Percentiles rank a stretch among this genome's conserved stretches.
phyloP scores from a whole-genome alignment of 2,888 invertebrate genomes.

The Microctonus hyperodae region DNA sequence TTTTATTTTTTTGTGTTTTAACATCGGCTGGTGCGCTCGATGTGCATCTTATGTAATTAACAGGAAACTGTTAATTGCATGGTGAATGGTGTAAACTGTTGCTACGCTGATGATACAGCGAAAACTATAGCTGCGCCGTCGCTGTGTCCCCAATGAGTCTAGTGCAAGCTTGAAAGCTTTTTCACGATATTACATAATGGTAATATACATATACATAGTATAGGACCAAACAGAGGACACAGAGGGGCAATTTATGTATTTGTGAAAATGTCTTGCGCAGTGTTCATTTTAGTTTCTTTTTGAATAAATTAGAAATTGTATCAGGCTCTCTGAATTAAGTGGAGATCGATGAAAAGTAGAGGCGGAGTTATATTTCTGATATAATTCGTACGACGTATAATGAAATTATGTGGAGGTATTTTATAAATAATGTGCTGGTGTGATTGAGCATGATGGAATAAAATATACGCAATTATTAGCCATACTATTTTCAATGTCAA shows the following conservation, averaged over 20 bases:
- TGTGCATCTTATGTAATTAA: not conserved
- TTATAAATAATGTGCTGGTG: not conserved
- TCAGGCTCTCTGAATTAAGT: not conserved
- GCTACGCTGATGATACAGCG: slow-evolving; percentile 9
- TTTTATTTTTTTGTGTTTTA: too few species aligned
- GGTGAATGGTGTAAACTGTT: slow-evolving; percentile 15
- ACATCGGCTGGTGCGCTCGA: too few species aligned
- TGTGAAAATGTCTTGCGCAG: not conserved
- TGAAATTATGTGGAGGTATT: not conserved
- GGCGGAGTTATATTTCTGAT: not conserved
- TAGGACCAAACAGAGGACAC: not conserved
- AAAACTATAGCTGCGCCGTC: slow-evolving; percentile 25
- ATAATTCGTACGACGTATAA: not conserved
- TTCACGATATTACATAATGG: not conserved
- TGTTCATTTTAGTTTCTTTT: too few species aligned
- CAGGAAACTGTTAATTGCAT: not conserved
- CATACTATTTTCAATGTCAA: not conserved
- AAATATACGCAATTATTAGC: not conserved
- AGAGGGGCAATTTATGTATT: not conserved
- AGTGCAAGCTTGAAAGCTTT: slow-evolving; percentile 2
- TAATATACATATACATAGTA: too few species aligned
- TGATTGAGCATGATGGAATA: slow-evolving; percentile 19
- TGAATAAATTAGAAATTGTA: not conserved
- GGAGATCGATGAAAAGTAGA: not conserved
- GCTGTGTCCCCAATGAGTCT: not conserved